Evolutionary conservation across 1,140 invertebrate genomes (phyloP), one percentile per base, ranked within the genome.

Genomic region (Drosophila repleta): DNA sequence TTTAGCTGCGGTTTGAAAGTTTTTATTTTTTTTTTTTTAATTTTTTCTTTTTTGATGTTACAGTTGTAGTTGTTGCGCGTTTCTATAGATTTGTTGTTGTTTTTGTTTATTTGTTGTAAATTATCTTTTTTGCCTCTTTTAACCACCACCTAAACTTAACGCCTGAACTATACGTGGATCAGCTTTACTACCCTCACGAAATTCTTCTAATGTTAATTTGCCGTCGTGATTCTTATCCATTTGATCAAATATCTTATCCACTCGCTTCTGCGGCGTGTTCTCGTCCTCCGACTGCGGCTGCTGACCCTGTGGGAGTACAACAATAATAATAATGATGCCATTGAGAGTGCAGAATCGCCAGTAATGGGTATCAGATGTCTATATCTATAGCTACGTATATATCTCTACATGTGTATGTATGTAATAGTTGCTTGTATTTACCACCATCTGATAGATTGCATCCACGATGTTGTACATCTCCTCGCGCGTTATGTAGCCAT

Each of bases 181-280:
- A 45, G 97, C 97, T 93, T 99, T 99, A 92, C 98, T 99, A 70
- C 98, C 98, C 93, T 99, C 98, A 85, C 98, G 95, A 93, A 99
- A 99, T 93, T 99, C 98, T 88, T 99, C 98, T 73, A 99, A 94
- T 13, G 98, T 99, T 70, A 99, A 94, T 91, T 96, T 96, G 91
- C 99, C 98, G 93, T 99, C 98, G 92, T 98, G 97, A 92, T 99
- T 99, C 93, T 99, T 98, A 93, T 99, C 98, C 97, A 99, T 98
- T 91, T 98, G 97, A 92, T 98, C 97, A 93, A 99, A 99, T 90
- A 99, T 99, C 92, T 98, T 98, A 92, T 99, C 98, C 32, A 99
- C 98, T 89, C 98, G 94, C 87, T 98, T 98, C 91, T 98, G 97
- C 1, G 98, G 97, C 41, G 97, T 98, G 91, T 98, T 98, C 90